phyloP scores from a whole-genome alignment of 2,888 invertebrate species.

The Leptura quadrifasciata region DNA sequence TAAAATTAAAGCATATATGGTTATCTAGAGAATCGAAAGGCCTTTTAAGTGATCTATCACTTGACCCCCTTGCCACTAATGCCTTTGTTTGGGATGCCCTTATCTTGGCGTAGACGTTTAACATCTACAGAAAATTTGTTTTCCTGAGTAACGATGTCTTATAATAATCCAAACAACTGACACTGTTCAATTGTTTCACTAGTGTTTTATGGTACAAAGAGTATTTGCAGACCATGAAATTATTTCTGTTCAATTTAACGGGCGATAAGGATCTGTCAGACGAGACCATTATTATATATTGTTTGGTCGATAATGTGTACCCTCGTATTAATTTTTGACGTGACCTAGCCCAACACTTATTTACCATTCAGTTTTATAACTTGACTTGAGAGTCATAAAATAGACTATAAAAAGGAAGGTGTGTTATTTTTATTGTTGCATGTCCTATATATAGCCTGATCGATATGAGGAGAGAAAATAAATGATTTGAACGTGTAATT shows the following conservation, averaged over 20 bases:
- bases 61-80: no score
- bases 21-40: no score
- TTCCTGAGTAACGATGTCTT: neutral
- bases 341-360: slow-evolving; percentile 36
- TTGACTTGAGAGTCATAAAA: slow-evolving; percentile 1
- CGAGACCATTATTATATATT: slow-evolving; percentile 23
- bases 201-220: neutral
- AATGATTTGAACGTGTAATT: no score
- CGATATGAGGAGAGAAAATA: no score
- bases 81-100: no score
- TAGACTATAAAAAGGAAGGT: neutral
- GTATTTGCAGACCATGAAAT: slow-evolving; percentile 38
- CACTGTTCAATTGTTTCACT: slow-evolving; percentile 7
- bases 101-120: no score
- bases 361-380: neutral
- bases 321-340: slow-evolving; percentile 12
- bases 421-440: neutral
- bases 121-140: no score
- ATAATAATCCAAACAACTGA: neutral
- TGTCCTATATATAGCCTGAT: no score
- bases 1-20: no score
- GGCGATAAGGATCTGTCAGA: slow-evolving; percentile 25
- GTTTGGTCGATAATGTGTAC: slow-evolving; percentile 40
- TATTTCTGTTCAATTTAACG: slow-evolving; percentile 41
- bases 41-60: no score